Conservation (phyloP, 2,113 vertebrate species). For the Amphiprion ocellaris region DNA sequence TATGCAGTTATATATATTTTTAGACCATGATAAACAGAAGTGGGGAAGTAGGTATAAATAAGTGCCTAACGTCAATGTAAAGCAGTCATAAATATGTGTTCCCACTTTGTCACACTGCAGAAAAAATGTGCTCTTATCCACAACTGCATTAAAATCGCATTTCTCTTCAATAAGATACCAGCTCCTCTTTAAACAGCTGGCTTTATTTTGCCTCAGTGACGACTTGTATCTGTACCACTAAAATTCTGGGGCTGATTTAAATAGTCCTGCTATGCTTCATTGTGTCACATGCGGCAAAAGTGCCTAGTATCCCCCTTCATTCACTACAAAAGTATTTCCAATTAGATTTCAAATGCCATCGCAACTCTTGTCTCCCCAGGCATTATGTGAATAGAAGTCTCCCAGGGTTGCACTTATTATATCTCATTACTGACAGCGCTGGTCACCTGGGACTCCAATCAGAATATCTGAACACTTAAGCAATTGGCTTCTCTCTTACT, state of each 20-base stretch:
- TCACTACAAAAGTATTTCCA: constrained; percentile 74
- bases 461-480: constrained; percentile 80
- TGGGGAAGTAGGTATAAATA: too few relatives aligned
- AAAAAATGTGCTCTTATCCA: too few relatives aligned
- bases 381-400: constrained; percentile 77
- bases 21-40: too few relatives aligned
- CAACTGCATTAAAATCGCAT: constrained; percentile 27
- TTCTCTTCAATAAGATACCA: constrained; percentile 23
- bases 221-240: constrained; percentile 50
- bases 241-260: constrained; percentile 51
- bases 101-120: too few relatives aligned
- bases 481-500: constrained; percentile 70
- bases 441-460: constrained; percentile 81
- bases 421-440: constrained; percentile 82
- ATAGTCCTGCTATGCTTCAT: constrained; percentile 65
- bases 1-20: too few relatives aligned
- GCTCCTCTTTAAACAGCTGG: constrained; percentile 60
- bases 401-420: constrained; percentile 77
- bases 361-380: constrained; percentile 70
- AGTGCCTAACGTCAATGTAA: too few relatives aligned
- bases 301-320: constrained; percentile 56
- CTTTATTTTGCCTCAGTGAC: constrained; percentile 53
- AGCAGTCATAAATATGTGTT: too few relatives aligned
- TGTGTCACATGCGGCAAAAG: constrained; percentile 52
- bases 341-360: constrained; percentile 81